Conservation (phyloP, 2,113 vertebrate species). For the Hemiscyllium ocellatum region DNA sequence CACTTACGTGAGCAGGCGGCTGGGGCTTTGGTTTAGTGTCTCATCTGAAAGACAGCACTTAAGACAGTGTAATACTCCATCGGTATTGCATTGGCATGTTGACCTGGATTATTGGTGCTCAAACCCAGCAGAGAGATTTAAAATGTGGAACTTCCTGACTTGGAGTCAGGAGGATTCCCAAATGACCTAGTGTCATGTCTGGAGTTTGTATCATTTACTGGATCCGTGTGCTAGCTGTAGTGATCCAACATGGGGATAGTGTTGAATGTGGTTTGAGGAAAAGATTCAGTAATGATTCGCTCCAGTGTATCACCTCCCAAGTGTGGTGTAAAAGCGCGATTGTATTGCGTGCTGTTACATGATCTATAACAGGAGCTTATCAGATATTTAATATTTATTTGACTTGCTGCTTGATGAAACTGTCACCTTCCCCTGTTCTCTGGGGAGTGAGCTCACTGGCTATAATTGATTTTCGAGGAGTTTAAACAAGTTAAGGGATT, state of each 20-base stretch:
- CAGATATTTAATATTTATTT: slow-evolving; percentile 9
- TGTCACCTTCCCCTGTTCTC: neutral
- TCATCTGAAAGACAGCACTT: no score
- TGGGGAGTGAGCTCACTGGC: neutral
- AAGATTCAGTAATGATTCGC: neutral
- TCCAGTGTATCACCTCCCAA: neutral
- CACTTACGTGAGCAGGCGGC: no score
- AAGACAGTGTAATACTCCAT: no score
- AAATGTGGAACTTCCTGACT: no score
- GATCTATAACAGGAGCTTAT: neutral
- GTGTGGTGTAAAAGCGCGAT: neutral
- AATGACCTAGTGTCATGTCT: no score
- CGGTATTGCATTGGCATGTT: no score
- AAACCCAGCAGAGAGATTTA: no score
- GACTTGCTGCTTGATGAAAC: neutral
- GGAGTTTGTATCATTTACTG: neutral
- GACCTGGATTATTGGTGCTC: no score
- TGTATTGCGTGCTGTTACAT: neutral
- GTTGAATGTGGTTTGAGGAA: neutral
- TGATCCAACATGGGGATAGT: neutral
- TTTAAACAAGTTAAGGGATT: neutral
- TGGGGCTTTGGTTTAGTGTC: no score
- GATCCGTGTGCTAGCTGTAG: neutral
- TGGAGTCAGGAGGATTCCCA: no score
- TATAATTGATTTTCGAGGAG: neutral